phyloP scores from a whole-genome alignment of 2,797 vertebrate species.

The Micropoecilia bifurca region DNA sequence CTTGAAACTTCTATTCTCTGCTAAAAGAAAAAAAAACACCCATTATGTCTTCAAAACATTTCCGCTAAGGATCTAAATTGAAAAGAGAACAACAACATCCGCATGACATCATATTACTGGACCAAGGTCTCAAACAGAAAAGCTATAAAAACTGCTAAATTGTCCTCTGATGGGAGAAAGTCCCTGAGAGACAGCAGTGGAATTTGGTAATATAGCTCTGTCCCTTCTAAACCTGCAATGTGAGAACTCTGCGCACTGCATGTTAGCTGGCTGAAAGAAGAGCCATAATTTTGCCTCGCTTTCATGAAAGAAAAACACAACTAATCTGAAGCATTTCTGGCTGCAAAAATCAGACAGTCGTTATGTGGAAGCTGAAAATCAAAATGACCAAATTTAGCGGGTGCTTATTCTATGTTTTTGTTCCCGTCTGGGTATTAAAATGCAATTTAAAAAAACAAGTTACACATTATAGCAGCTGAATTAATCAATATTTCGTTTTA shows the following conservation, averaged over 20 bases:
- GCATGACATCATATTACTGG: neutral
- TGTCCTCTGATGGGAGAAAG: neutral
- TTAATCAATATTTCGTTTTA: neutral
- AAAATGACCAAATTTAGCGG: neutral
- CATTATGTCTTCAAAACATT: neutral
- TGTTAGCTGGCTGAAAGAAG: neutral
- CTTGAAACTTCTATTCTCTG: neutral
- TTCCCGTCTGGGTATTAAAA: neutral
- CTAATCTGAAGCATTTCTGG: neutral
- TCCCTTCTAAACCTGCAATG: neutral
- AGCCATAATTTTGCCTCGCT: neutral
- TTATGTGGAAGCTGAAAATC: neutral
- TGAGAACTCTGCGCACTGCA: neutral
- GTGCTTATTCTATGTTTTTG: neutral
- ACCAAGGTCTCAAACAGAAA: neutral
- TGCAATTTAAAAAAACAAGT: neutral
- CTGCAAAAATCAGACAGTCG: neutral
- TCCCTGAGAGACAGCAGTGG: neutral
- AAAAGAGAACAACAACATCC: neutral
- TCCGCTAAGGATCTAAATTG: neutral
- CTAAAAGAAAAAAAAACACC: neutral
- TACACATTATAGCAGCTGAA: neutral
- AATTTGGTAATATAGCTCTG: neutral
- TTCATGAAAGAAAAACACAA: neutral
- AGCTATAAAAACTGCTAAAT: neutral